These are phyloP conservation scores for Thymelicus sylvestris DNA, from an alignment of 2,888 invertebrate species.

Conservation along the genomic window DNA sequence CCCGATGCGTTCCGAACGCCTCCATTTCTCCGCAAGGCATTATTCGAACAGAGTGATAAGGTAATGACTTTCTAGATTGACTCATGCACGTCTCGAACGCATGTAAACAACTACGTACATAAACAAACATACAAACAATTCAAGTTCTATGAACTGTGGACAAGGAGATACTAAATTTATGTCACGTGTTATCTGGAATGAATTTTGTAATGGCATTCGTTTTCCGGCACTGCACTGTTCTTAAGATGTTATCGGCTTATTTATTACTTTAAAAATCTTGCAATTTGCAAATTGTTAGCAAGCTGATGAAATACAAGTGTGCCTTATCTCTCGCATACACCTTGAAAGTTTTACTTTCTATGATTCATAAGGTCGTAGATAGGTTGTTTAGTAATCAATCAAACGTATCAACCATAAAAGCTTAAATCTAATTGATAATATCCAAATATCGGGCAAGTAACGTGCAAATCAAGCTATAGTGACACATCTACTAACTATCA, in stretches of 20 bases:
- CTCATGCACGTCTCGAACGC: conserved; percentile 63
- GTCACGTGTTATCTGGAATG: conserved; percentile 74
- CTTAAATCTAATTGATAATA: no score
- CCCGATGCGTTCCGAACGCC: conserved; percentile 57
- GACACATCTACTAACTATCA: no score
- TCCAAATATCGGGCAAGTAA: no score
- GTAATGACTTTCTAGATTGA: conserved; percentile 76
- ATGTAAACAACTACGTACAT: conserved; percentile 60
- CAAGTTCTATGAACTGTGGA: conserved; percentile 77
- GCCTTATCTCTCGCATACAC: background rate
- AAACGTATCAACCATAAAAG: no score
- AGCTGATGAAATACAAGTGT: conserved; percentile 2
- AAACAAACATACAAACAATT: conserved; percentile 57
- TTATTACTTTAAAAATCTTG: conserved; percentile 27
- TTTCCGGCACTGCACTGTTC: conserved; percentile 60
- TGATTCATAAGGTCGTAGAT: no score
- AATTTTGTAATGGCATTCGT: conserved; percentile 74
- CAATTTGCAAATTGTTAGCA: conserved; percentile 4
- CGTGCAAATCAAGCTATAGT: no score
- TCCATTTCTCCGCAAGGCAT: conserved; percentile 67
- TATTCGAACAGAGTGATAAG: conserved; percentile 61
- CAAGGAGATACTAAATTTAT: conserved; percentile 73
- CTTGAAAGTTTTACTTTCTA: background rate
- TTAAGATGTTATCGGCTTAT: conserved; percentile 31
- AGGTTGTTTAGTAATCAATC: no score